These are phyloP conservation scores for Acromyrmex charruanus DNA, from an alignment of 1,140 invertebrate genomes.

Conservation along the genomic window DNA sequence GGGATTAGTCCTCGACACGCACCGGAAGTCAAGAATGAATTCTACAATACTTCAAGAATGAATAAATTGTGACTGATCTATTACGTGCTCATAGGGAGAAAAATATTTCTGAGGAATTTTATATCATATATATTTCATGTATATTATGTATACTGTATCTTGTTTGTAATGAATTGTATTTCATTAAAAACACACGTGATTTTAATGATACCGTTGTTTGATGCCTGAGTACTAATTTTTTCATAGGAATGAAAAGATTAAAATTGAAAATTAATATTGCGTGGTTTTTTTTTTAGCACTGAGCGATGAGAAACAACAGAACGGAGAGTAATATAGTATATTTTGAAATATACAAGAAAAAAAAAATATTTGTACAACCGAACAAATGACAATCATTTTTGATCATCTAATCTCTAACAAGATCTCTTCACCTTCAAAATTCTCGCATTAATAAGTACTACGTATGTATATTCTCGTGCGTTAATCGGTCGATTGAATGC, in stretches of 20 bases:
- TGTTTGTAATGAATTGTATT: not conserved
- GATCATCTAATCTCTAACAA: not conserved
- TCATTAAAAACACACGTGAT: not conserved
- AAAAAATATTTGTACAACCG: not conserved
- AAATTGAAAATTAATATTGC: not conserved
- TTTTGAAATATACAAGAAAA: slow-evolving; percentile 11
- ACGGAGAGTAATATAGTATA: not conserved
- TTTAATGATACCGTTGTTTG: not conserved
- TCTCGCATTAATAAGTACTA: not conserved
- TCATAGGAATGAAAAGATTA: slow-evolving; percentile 1
- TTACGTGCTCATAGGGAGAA: not conserved
- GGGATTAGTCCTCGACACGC: not conserved
- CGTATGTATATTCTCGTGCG: not conserved
- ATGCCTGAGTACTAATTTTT: not conserved
- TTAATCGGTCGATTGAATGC: slow-evolving; percentile 30
- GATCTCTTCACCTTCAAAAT: slow-evolving; percentile 13
- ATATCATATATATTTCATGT: not conserved
- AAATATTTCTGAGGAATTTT: slow-evolving; percentile 3
- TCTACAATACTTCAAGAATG: not conserved
- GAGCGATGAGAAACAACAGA: not conserved
- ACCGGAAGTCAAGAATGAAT: slow-evolving; percentile 5
- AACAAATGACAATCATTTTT: not conserved
- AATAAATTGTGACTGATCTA: not conserved
- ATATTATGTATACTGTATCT: no score
- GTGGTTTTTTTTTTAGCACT: not conserved